Base-by-base conservation (phyloP, 2,113 vertebrate species). In the Cisticola juncidis region DNA sequence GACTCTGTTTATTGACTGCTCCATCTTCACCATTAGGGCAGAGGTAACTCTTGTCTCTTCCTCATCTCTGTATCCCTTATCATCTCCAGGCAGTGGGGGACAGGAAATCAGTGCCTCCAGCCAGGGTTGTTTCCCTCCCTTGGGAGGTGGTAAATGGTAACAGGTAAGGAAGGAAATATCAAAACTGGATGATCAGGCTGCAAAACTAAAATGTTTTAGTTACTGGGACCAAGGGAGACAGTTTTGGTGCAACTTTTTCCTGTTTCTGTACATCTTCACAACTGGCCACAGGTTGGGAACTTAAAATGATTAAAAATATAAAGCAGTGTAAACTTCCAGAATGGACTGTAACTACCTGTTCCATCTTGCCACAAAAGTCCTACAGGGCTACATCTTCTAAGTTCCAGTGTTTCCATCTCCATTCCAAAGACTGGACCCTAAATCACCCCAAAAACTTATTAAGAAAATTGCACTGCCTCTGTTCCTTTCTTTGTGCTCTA, bases 91-190 rank as follows among this genome's bases (percentile, higher is more conserved):
- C 35, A 60, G 48, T 35, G 26, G 51, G 17, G 29, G n/a, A 33
- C 10, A 69, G 29, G 51, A 57, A 68, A 65, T 44, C 31, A n/a
- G 58, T 11, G 29, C 4, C 40, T 71, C 22, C 29, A 4, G 11
- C n/a, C 58, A 35, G 31, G 2, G n/a, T 20, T 33, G 14, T 44
- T 72, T 84, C 33, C 17, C 20, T 72, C 18, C 42, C 31, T 38
- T 18, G 36, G n/a, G 20, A 24, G 8, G 26, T 12, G 8, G 0
- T 2, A 6, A 17, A 10, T 11, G 21, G 23, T 3, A 45, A 8
- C 17, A 44, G 14, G 6, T 40, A 58, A 68, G n/a, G n/a, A 81
- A 50, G 33, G 28, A 51, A 38, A 29, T 2, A 20, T 1, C 16
- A 35, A 24, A 33, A 26, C 2, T 51, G 2, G 7, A 2, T 2